Evolutionary conservation across 1,140 invertebrate genomes (phyloP), one percentile per base, ranked within the genome.

Genomic region (Magallana angulata): DNA sequence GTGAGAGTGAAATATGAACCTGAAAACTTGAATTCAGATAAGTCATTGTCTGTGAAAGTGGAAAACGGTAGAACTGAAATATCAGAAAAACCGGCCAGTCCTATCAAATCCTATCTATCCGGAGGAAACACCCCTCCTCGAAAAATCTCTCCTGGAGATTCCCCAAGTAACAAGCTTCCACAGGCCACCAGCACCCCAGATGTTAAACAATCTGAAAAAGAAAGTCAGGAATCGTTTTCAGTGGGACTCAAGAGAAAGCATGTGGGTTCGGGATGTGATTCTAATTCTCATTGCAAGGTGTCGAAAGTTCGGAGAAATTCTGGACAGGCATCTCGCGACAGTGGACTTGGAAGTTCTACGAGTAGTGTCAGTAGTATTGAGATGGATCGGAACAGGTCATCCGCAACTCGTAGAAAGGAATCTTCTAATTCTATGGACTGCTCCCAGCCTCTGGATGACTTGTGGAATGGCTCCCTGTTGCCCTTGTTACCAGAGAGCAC

Each of bases 401-500:
- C 36, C 36, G 36, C 36, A 3, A 18, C 57, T 60, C 56, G 30
- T 2, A 84, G 59, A 48, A 60, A 83, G 59, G 64, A 89, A 30
- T 62, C 57, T 0, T n/a, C 59, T 81, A 81, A 86, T 62, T 81
- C 85, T 48, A 82, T 62, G 56, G 88, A 89, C n/a, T 88, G 87
- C 62, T 57, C 90, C 48, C 87, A 89, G n/a, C 90, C 90, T 7
- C 80, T 90, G 48, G 88, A 89, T 80, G 88, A 90, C 48, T 76
- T 90, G 36, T 84, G 87, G 64, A 89, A 76, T 87, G 88, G 88
- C 85, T 90, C 90, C 16, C 59, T 90, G 1, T 84, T 90, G 59
- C 88, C 88, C 9, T 71, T 89, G 81, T 68, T 89, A 68, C 90
- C 90, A 82, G 88, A 90, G 59, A 88, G 71, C 57, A 89, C 88